Evolutionary conservation across 1,140 invertebrate genomes (phyloP), one percentile per base, ranked within the genome.

Genomic region (Zophobas morio): DNA sequence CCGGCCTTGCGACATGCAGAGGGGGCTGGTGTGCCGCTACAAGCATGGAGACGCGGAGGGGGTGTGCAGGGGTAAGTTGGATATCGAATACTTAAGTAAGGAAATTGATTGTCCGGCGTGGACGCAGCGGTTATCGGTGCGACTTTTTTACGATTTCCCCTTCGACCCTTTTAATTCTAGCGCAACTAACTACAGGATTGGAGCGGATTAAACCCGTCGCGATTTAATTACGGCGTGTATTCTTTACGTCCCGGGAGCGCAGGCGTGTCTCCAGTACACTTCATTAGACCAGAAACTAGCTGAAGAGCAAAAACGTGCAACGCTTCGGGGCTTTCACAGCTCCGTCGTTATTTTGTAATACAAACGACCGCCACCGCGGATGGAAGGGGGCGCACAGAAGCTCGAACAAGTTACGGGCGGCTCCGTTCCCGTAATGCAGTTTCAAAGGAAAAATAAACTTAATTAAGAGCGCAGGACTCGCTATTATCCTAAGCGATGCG

Each of bases 11-110:
- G 84, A 84, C 57, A 8, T 71, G 6, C 79, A 78, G 33, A 81
- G 71, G 74, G 82, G 83, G 4, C 70, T 85, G 3, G 49, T 81
- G 6, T 85, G 84, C 71, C 76, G 73, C 63, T 84, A 80, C 54
- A 79, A 73, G 47, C 84, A 85, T 66, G 84, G 82, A 2, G 84
- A 85, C 73, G 42, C 75, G 39, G 84, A 84, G 35, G 84, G 84
- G 1, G 76, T 85, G n/a, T 85, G 84, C 57, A 80, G 81, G 79
- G 82, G 82, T 81, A 53, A 81, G 76, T 72, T 20, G 20, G 20
- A 20, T 20, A 20, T 20, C 20, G 20, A 20, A 20, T 20, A 20
- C 20, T 20, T n/a, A n/a, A 20, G 20, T 20, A 20, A 20, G 20
- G 20, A 20, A 20, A 20, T 20, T 20, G 20, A 20, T 20, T 20